These are phyloP conservation scores for Torymus texanus DNA, from an alignment of 2,888 invertebrate genomes.

Conservation along the genomic window DNA sequence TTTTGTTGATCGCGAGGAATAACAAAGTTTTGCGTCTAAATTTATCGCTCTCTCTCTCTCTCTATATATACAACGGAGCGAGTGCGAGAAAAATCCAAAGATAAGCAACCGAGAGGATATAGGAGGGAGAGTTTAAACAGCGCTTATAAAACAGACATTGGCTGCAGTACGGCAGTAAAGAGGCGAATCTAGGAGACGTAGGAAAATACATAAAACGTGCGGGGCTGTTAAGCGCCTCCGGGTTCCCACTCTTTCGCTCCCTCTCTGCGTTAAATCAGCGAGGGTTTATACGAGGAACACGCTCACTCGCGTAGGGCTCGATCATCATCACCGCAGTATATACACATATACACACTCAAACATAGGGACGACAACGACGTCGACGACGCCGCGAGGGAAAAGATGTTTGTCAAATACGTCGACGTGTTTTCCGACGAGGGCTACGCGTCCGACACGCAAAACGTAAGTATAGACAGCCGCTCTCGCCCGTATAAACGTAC, in stretches of 20 bases:
- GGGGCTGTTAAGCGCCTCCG: neutral
- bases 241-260: too few relatives aligned
- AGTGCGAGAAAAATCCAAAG: slow-evolving; percentile 40
- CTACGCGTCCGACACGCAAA: slow-evolving; percentile 60
- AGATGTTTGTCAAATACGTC: slow-evolving; percentile 64
- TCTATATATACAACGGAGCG: slow-evolving; percentile 10
- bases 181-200: neutral
- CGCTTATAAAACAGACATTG: too few relatives aligned
- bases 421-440: slow-evolving; percentile 65
- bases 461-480: slow-evolving; percentile 11
- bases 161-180: too few relatives aligned
- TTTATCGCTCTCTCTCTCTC: too few relatives aligned
- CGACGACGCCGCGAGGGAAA: neutral
- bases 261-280: too few relatives aligned
- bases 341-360: too few relatives aligned
- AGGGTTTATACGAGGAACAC: too few relatives aligned
- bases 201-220: slow-evolving; percentile 20
- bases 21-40: too few relatives aligned
- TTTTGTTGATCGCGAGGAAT: too few relatives aligned
- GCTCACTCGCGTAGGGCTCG: too few relatives aligned
- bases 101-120: neutral
- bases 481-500: too few relatives aligned
- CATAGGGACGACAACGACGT: neutral
- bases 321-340: neutral
- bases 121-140: neutral